A percentile compares a stretch with the other conserved stretches of the same genome.
These are phyloP conservation scores for Poecilobothrus nobilitatus DNA, from an alignment of 2,888 invertebrate genomes.

Conservation along the genomic window DNA sequence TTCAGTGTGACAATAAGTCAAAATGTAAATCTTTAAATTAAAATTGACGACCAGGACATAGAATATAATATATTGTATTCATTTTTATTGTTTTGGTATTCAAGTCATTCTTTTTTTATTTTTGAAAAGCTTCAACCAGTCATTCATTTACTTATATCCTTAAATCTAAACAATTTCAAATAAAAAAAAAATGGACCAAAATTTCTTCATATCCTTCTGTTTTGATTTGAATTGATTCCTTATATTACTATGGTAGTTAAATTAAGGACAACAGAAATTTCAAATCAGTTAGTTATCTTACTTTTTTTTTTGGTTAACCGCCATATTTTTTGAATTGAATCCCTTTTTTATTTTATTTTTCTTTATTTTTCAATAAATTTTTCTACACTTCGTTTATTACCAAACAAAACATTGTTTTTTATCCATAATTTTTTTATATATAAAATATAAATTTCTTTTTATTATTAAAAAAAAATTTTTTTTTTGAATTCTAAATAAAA, in stretches of 20 bases:
- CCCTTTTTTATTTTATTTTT: not conserved
- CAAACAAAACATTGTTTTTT: not conserved
- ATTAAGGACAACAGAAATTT: not conserved
- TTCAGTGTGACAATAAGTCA: constrained; percentile 9
- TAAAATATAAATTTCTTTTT: not conserved
- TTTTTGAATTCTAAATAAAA: not conserved
- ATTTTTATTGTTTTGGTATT: not conserved
- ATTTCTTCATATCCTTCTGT: not conserved
- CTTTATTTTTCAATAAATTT: not conserved
- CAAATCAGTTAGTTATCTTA: not conserved
- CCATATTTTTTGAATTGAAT: not conserved
- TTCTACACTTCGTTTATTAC: constrained; percentile 2
- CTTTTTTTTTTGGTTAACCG: not conserved
- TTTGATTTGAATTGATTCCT: not conserved
- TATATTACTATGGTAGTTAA: not conserved
- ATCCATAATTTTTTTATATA: not conserved
- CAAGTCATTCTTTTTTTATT: not conserved
- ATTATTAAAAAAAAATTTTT: not conserved
- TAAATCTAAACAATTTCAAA: not conserved
- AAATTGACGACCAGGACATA: not conserved
- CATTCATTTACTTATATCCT: not conserved
- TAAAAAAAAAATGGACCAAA: not conserved
- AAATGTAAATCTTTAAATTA: constrained; percentile 10
- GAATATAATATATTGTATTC: not conserved
- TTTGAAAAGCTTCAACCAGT: not conserved